These are phyloP conservation scores for Zeugodacus cucurbitae DNA, from an alignment of 1,140 invertebrate genomes.

Conservation along the genomic window DNA sequence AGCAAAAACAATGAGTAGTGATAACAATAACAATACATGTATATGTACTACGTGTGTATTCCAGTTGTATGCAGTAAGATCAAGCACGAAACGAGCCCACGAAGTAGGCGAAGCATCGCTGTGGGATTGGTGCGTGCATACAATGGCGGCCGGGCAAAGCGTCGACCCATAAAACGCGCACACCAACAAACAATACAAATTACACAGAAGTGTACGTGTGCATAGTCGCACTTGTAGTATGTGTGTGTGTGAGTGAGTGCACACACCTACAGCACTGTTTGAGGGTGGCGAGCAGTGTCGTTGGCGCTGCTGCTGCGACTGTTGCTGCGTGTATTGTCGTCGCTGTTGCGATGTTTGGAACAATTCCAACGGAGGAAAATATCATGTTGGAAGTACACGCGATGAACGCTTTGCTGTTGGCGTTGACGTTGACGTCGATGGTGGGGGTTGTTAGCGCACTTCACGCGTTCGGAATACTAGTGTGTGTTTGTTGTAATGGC, in stretches of 20 bases:
- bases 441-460: neutral
- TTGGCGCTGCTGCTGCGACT: neutral
- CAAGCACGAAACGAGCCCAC: neutral
- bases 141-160: slow-evolving; percentile 23
- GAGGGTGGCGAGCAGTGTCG: neutral
- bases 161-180: neutral
- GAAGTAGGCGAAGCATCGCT: neutral
- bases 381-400: neutral
- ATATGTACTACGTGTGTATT: neutral
- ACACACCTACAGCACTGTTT: neutral
- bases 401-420: neutral
- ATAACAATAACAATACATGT: neutral
- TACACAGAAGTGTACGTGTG: neutral
- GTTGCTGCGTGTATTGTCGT: neutral
- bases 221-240: neutral
- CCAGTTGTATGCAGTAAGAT: neutral
- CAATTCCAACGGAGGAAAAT: neutral
- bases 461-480: neutral
- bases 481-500: neutral
- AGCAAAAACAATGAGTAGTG: neutral
- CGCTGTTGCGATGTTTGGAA: slow-evolving; percentile 6
- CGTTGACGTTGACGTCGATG: neutral
- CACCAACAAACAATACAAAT: neutral
- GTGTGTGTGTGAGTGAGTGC: neutral
- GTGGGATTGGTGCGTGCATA: slow-evolving; percentile 23